Evolutionary conservation across 2,113 vertebrate species (phyloP), one percentile per base, ranked within the genome.

Genomic region (Brachionichthys hirsutus): DNA sequence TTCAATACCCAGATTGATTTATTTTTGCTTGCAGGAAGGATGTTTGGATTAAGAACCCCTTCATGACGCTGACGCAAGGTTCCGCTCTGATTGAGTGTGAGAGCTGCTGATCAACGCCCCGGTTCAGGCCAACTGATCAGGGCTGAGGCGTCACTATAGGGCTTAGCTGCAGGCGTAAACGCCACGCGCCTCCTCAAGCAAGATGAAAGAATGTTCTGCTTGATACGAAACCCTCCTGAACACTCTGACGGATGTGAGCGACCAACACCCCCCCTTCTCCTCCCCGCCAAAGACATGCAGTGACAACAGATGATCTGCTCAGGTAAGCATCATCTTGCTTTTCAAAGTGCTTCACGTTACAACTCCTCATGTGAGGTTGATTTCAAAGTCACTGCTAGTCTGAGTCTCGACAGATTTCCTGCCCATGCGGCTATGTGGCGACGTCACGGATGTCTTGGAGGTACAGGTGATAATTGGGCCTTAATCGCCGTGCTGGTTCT

Each of bases 401-500:
- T 74, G 81, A 76, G 64, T 59, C 78, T 55, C 67, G 85, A 91
- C 85, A 83, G 82, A 91, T 89, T 89, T 85, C 86, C 86, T 88
- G 81, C 89, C 88, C 85, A 83, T 20, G 66, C 46, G 77, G 79
- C 87, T 84, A 56, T 68, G 76, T 20, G 64, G 71, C 6, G 78
- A 80, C 73, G 88, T 89, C 82, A 85, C 69, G 80, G 62, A 86
- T 90, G 88, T 88, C 83, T 87, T 46, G 50, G 77, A 88, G 78
- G 85, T 80, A 85, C 87, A 89, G 88, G 88, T 91, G 86, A 90
- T 89, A 79, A 87, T 84, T 52, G 84, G 80, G 73, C 80, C 82
- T 88, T 91, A 90, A 92, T 92, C 87, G 75, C 70, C 77, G 66
- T 41, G 58, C 77, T 77, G 81, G 85, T 89, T 91, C 88, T 90